Evolutionary conservation across 1,140 invertebrate genomes (phyloP).

Genomic region (Coenobita brevimanus): DNA sequence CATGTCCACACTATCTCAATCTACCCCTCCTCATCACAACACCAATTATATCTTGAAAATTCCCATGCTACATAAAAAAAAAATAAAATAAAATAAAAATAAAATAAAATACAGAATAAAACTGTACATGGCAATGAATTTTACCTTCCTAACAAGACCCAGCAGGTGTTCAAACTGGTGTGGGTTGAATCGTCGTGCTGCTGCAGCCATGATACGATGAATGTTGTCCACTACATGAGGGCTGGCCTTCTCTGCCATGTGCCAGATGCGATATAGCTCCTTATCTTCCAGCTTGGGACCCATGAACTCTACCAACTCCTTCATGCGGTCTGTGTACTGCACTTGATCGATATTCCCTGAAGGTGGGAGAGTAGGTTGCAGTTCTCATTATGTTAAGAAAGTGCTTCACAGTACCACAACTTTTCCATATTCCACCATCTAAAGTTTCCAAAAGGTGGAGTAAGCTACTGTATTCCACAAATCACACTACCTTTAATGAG

Average conservation of each 20-base stretch:
- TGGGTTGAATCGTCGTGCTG: constrained; percentile 76
- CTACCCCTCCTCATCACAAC: too few species aligned
- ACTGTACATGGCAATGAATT: not conserved
- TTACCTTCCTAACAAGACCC: constrained; percentile 74
- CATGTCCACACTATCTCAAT: too few species aligned
- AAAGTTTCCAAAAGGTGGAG: too few species aligned
- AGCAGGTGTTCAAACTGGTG: constrained; percentile 76
- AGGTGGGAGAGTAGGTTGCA: not conserved
- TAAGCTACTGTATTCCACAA: too few species aligned
- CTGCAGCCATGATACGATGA: constrained; percentile 76
- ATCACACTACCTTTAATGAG: too few species aligned
- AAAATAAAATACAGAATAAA: too few species aligned
- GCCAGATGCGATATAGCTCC: constrained; percentile 77
- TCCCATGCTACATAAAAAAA: too few species aligned
- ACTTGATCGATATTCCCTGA: constrained; percentile 77
- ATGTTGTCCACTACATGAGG: constrained; percentile 77
- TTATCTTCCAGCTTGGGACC: constrained; percentile 75
- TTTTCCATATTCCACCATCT: too few species aligned
- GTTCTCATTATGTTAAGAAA: too few species aligned
- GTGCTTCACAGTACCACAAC: too few species aligned
- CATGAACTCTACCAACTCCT: constrained; percentile 76
- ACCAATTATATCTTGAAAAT: too few species aligned
- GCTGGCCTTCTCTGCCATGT: constrained; percentile 73
- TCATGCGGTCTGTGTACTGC: constrained; percentile 78
- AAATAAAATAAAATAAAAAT: too few species aligned